phyloP scores from a whole-genome alignment of 2,888 invertebrate species.

The Ennomos erosarius region DNA sequence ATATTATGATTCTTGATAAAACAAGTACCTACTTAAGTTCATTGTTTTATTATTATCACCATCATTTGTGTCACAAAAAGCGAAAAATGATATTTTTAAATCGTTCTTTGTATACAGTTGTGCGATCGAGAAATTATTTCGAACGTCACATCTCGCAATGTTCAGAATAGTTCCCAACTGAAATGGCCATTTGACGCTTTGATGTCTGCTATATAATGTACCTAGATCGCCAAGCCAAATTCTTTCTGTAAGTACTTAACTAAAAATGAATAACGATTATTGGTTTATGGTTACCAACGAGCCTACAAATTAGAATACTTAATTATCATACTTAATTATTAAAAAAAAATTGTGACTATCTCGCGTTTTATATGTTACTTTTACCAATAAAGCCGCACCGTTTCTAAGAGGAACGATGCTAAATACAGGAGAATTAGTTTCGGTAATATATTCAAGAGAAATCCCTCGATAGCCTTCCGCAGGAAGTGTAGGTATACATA shows the following conservation, averaged over 20 bases:
- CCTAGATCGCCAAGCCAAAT: constrained; percentile 10
- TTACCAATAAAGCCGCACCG: constrained; percentile 74
- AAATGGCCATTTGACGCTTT: constrained; percentile 8
- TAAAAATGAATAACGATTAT: too few species aligned
- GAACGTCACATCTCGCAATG: not conserved
- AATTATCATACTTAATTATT: too few species aligned
- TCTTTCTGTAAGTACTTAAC: too few species aligned
- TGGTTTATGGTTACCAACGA: too few species aligned
- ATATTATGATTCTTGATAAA: not conserved
- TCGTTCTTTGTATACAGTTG: too few species aligned
- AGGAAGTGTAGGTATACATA: too few species aligned
- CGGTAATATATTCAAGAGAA: constrained; percentile 52
- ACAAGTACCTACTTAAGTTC: not conserved
- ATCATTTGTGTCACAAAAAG: too few species aligned
- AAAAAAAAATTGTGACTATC: too few species aligned
- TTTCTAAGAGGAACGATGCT: constrained; percentile 64
- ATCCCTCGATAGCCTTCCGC: constrained; percentile 39
- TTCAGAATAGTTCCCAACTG: constrained; percentile 5
- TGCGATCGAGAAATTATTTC: not conserved
- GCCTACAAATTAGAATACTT: too few species aligned
- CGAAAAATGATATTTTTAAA: too few species aligned
- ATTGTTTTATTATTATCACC: too few species aligned
- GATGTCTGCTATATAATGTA: not conserved
- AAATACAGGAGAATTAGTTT: constrained; percentile 51
- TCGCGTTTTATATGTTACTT: too few species aligned